Percentiles rank a stretch among this genome's conserved stretches.
These are phyloP conservation scores for Alouatta caraya DNA, from an alignment of 2,797 vertebrate species.

Conservation along the genomic window DNA sequence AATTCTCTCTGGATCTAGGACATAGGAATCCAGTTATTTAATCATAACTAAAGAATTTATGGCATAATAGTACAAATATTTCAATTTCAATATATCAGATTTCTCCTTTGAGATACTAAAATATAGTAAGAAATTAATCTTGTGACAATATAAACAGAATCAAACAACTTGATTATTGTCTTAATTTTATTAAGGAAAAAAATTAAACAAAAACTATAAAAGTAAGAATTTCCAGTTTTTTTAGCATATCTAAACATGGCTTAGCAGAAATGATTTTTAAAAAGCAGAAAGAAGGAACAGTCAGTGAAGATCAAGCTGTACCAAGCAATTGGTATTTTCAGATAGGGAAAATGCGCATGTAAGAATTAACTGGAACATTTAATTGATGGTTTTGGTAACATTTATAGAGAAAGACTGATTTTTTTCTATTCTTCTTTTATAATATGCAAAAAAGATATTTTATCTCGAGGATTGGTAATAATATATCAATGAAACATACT, in stretches of 20 bases:
- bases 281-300: neutral
- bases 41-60: neutral
- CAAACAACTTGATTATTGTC: neutral
- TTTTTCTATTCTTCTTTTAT: neutral
- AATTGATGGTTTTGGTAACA: neutral
- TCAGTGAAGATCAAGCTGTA: neutral
- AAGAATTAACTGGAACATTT: conserved; percentile 22
- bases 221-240: neutral
- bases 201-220: neutral
- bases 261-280: neutral
- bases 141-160: neutral
- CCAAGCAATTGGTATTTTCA: neutral
- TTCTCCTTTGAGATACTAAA: neutral
- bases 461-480: neutral
- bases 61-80: neutral
- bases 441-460: neutral
- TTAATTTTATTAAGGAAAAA: neutral
- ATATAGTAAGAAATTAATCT: neutral
- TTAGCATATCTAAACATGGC: neutral
- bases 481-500: neutral
- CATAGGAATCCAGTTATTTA: neutral
- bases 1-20: neutral
- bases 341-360: neutral
- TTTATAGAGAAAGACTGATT: neutral
- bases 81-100: neutral